Evolutionary conservation across 2,888 invertebrate genomes (phyloP), one percentile per base, ranked within the genome.

Genomic region (Drymonia ruficornis): DNA sequence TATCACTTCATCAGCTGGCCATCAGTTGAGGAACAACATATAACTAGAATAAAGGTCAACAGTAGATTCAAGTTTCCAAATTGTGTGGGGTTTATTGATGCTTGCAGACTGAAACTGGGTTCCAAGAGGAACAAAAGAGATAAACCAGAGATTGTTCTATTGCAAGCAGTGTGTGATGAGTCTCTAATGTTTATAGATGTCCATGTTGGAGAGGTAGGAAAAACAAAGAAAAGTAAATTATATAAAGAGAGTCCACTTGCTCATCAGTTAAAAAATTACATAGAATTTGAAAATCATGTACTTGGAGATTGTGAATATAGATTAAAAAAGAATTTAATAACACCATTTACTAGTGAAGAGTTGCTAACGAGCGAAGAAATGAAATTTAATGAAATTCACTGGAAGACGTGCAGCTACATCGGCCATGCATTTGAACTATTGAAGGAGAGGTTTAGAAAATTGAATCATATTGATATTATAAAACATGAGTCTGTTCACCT

Each of bases 161-260:
- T 92, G 18, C 92, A 92, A 81, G 92, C 84, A 38, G 92, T 92
- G 1, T 91, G 91, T 77, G 87, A 92, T 76, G 91, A 91, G 62
- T 83, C 84, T 9, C 70, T 87, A 1, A 80, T 84, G 73, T 92
- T 92, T 65, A 81, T 81, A 55, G 88, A 92, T 63, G 76, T 89
- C 51, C 81, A 89, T 63, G 67, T 92, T 43, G 87, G 90, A 42
- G 80, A 80, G 50, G 64, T 85, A 59, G 91, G 90, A 43, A 80
- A 73, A 50, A 82, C 80, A 38, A 82, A 78, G 52, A 92, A 92
- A 74, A 78, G 62, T 50, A 86, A 77, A 74, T 77, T 92, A 5
- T 91, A 84, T 54, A 87, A 82, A 73, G 86, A 87, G 18, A 92
- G 91, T 47, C 61, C 71, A 48, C 56, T 92, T 38, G 67, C 81